Percentiles rank a stretch among this genome's conserved stretches.
Evolutionary conservation across 2,797 vertebrate species (phyloP).

Genomic region (Pterois miles): DNA sequence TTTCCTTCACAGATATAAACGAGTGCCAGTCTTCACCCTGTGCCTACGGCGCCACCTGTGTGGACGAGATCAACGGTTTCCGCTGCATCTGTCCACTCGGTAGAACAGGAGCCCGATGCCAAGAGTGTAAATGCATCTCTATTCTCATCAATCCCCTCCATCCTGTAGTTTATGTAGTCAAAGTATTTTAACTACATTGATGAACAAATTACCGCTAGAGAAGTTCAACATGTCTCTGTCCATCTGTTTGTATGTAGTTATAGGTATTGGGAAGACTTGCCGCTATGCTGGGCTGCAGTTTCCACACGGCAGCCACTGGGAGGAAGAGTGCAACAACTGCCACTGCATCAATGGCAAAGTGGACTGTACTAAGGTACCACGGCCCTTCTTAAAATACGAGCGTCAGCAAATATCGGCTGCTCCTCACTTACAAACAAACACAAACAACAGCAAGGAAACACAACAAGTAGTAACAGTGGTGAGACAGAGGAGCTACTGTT

Average conservation of each 20-base stretch:
- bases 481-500: not conserved
- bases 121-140: slow-evolving; percentile 88
- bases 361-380: slow-evolving; percentile 92
- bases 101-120: slow-evolving; percentile 89
- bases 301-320: slow-evolving; percentile 93
- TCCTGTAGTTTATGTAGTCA: not conserved
- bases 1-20: slow-evolving; percentile 87
- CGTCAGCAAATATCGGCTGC: not conserved
- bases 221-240: not conserved
- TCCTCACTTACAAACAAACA: not conserved
- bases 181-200: not conserved
- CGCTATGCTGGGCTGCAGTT: slow-evolving; percentile 89
- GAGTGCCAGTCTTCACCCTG: slow-evolving; percentile 99
- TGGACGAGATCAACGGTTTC: slow-evolving; percentile 96
- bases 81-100: slow-evolving; percentile 93
- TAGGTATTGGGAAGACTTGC: slow-evolving; percentile 90
- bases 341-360: slow-evolving; percentile 90
- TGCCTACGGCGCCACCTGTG: slow-evolving; percentile 94
- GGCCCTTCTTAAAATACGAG: not conserved
- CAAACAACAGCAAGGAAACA: not conserved
- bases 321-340: slow-evolving; percentile 96
- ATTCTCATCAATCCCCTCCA: not conserved
- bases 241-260: slow-evolving; percentile 76
- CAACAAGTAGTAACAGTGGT: not conserved
- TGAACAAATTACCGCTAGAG: not conserved